Percentiles rank a stretch among this genome's conserved stretches.
Evolutionary conservation across 2,888 invertebrate species (phyloP).

Genomic region (Hyppa rectilinea): DNA sequence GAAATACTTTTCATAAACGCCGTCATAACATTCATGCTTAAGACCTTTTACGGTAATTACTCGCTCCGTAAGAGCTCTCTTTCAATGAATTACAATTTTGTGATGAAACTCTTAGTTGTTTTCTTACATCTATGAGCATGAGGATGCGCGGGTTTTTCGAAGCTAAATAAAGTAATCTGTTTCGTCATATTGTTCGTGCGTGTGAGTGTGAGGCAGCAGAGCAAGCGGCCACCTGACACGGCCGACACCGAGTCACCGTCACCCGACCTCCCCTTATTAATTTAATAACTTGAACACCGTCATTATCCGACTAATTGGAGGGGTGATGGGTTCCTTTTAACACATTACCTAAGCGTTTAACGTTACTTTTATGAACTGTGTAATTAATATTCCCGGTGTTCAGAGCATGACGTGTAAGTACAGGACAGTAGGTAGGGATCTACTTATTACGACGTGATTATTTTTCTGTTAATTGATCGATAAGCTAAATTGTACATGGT

Average conservation of each 20-base stretch:
- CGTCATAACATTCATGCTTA: constrained; percentile 90
- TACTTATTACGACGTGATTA: constrained; percentile 22
- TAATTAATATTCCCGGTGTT: constrained; percentile 81
- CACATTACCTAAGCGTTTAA: constrained; percentile 88
- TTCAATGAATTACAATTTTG: constrained; percentile 87
- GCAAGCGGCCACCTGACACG: constrained; percentile 74
- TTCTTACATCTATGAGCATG: constrained; percentile 76
- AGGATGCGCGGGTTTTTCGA: constrained; percentile 32
- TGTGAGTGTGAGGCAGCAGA: constrained; percentile 48
- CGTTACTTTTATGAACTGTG: constrained; percentile 87
- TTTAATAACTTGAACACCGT: constrained; percentile 90
- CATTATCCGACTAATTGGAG: constrained; percentile 89
- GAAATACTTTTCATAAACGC: constrained; percentile 89
- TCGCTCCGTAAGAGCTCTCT: constrained; percentile 73
- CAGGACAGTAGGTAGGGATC: background rate
- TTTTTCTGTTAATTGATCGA: constrained; percentile 1
- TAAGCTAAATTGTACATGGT: no score
- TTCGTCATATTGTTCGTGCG: constrained; percentile 27
- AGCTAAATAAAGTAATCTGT: constrained; percentile 5
- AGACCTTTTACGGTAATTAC: constrained; percentile 90
- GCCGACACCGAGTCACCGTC: constrained; percentile 72
- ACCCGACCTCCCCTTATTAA: constrained; percentile 87
- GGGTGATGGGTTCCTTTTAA: constrained; percentile 88
- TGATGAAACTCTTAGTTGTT: constrained; percentile 86
- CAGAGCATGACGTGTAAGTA: constrained; percentile 29